phyloP scores from a whole-genome alignment of 1,140 invertebrate species.

The Dendroctonus ponderosae region DNA sequence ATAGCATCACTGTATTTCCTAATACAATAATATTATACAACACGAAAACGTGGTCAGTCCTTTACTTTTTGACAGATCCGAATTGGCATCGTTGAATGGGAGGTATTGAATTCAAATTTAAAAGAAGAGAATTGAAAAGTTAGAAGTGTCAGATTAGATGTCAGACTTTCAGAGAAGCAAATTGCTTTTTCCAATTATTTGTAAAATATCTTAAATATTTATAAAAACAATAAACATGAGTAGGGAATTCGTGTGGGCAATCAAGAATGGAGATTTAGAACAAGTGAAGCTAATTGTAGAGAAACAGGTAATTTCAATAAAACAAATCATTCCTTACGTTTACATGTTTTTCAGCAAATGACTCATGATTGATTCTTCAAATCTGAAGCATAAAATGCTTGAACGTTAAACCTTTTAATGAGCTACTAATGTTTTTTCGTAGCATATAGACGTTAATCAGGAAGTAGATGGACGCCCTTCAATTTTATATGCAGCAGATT shows the following conservation, averaged over 20 bases:
- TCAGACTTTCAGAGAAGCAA: no score
- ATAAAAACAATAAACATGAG: conserved; percentile 41
- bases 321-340: not conserved
- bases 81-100: no score
- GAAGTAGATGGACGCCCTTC: conserved; percentile 83
- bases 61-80: no score
- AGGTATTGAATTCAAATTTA: no score
- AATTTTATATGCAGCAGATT: conserved; percentile 91
- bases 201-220: conserved; percentile 4
- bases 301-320: conserved; percentile 64
- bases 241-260: conserved; percentile 83
- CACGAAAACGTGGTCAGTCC: no score
- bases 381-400: conserved; percentile 14
- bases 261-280: conserved; percentile 92
- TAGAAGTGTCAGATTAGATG: no score
- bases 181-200: no score
- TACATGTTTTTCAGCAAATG: not conserved
- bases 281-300: conserved; percentile 85
- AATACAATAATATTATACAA: no score
- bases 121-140: no score
- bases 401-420: conserved; percentile 16
- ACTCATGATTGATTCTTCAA: not conserved
- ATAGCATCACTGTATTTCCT: no score
- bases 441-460: conserved; percentile 84
- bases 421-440: conserved; percentile 36